Base-by-base conservation (phyloP, 2,888 invertebrate species). In the Diabrotica balteata region DNA sequence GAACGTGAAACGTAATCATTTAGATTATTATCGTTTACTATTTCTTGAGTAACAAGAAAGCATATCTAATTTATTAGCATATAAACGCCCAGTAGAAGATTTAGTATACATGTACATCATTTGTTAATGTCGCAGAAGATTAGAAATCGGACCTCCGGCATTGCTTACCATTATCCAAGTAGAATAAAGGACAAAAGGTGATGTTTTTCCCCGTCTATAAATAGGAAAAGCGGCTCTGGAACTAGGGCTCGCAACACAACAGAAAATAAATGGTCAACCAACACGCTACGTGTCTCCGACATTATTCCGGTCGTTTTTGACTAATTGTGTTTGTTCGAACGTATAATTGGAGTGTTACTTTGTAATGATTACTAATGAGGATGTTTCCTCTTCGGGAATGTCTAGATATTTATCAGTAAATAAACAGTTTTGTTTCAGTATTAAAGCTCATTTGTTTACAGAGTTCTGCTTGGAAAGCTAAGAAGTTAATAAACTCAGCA, bases 211-310 rank as follows among this genome's bases (percentile, higher is more conserved):
- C 17, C 11, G 49, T 49, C 59, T 57, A 66, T 60, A 66, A 61
- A 66, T 66, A 66, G 60, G 10, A 66, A 53, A 55, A 8, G 54
- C 54, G n/a, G 11, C 54, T 52, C 59, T 60, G 43, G 49, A 47
- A 42, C n/a, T 65, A 47, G n/a, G 32, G 55, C 55, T 32, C 9
- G 49, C 9, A 11, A 51, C 59, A 54, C 42, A 50, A 63, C 63
- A 59, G 53, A 57, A 66, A 61, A 69, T 69, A 66, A 69, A 69
- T 69, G 59, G 66, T 65, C 55, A 50, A 46, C 69, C 62, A 66
- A 66, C 66, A 69, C 47, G 66, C 65, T 46, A 69, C 46, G 65
- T 63, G 59, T 63, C 66, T 66, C 62, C 46, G 47, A 59, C 59
- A 45, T 58, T 52, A 66, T 69, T 69, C 55, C 59, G 62, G 62